These are phyloP conservation scores for Caradrina kadenii DNA, from an alignment of 2,888 invertebrate genomes.

Conservation along the genomic window DNA sequence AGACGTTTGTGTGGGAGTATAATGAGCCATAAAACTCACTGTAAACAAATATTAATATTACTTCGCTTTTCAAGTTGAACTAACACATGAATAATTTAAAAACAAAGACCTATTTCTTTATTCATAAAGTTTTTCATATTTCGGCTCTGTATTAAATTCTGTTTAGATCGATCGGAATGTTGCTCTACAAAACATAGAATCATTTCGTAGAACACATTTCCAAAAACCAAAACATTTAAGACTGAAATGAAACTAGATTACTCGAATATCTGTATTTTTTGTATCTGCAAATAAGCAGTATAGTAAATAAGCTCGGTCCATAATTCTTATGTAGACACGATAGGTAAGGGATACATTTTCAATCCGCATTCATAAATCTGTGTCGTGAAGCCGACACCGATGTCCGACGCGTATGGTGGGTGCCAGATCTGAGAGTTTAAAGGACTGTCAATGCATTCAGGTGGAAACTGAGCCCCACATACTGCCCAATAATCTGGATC, in stretches of 20 bases:
- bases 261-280: conserved; percentile 20
- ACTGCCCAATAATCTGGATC: conserved; percentile 44
- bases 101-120: conserved; percentile 7
- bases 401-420: conserved; percentile 42
- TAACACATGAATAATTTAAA: conserved; percentile 30
- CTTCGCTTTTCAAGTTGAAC: conserved; percentile 6
- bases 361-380: conserved; percentile 51
- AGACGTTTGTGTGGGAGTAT: conserved; percentile 1
- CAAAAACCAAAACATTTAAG: conserved; percentile 3
- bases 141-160: conserved; percentile 3
- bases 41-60: conserved; percentile 26
- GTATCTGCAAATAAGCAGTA: conserved; percentile 20
- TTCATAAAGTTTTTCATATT: conserved; percentile 14
- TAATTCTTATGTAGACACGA: conserved; percentile 37
- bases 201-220: not conserved
- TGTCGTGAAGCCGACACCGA: conserved; percentile 39
- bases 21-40: conserved; percentile 25
- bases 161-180: conserved; percentile 12
- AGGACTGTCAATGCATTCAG: conserved; percentile 67
- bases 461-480: conserved; percentile 56
- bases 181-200: conserved; percentile 2
- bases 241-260: conserved; percentile 7
- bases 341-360: conserved; percentile 32
- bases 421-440: conserved; percentile 63
- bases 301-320: conserved; percentile 26